Percentiles rank a stretch among this genome's conserved stretches.
Conservation (phyloP, 1,140 invertebrate species). For the Hyphantria cunea region DNA sequence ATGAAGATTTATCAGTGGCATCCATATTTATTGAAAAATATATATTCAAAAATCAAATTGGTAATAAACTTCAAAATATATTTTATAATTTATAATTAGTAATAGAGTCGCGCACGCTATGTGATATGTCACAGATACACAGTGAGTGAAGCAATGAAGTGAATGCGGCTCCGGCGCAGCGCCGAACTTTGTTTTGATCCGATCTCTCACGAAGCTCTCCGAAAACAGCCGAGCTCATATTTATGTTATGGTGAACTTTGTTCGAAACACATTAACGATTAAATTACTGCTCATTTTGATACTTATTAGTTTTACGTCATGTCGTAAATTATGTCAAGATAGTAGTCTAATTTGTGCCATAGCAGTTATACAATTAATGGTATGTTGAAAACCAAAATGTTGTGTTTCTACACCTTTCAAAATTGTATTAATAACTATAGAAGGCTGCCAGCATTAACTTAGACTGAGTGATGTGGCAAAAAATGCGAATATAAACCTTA, state of each 20-base stretch:
- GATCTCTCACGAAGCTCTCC: constrained; percentile 52
- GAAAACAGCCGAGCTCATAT: constrained; percentile 59
- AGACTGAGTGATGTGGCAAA: too few relatives aligned
- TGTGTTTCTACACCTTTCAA: too few relatives aligned
- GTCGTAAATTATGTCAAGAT: neutral
- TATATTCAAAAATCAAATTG: neutral
- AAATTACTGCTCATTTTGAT: neutral
- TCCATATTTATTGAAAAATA: constrained; percentile 48
- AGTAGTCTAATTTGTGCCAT: too few relatives aligned
- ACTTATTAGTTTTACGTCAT: neutral
- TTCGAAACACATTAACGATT: constrained; percentile 9
- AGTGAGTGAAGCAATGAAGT: constrained; percentile 55
- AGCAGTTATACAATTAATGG: too few relatives aligned
- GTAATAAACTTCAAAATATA: neutral
- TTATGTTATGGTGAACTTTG: constrained; percentile 47
- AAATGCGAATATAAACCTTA: too few relatives aligned
- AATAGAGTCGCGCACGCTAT: constrained; percentile 48
- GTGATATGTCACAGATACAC: constrained; percentile 53
- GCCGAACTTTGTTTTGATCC: constrained; percentile 65
- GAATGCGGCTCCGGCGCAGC: constrained; percentile 29
- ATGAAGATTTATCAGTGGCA: constrained; percentile 49
- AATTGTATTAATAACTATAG: too few relatives aligned
- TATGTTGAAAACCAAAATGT: too few relatives aligned
- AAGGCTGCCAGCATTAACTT: too few relatives aligned
- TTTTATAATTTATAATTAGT: neutral